These are phyloP conservation scores for Ormyrus thymus DNA, from an alignment of 2,888 invertebrate genomes.

Conservation along the genomic window DNA sequence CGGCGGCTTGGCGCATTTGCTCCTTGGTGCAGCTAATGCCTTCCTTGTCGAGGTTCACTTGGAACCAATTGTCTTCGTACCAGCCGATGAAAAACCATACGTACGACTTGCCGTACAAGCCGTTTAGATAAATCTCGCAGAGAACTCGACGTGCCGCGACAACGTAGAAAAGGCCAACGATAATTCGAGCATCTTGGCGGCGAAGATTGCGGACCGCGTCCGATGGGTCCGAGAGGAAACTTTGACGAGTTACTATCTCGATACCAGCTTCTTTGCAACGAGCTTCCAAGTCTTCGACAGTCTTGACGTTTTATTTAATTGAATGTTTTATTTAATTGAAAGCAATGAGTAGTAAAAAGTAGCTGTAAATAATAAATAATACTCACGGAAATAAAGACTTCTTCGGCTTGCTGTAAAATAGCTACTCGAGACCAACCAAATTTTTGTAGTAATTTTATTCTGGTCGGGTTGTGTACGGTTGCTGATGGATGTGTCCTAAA, in stretches of 20 bases:
- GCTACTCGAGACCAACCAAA: constrained; percentile 98
- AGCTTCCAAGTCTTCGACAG: constrained; percentile 97
- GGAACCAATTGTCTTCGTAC: constrained; percentile 99
- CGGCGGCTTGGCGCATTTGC: constrained; percentile 95
- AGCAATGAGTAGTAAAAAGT: background rate
- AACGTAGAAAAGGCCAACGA: constrained; percentile 98
- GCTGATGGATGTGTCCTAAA: constrained; percentile 99
- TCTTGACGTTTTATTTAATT: constrained; percentile 80
- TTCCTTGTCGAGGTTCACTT: constrained; percentile 89
- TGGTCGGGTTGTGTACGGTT: constrained; percentile 98
- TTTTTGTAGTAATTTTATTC: constrained; percentile 96
- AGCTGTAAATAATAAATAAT: background rate
- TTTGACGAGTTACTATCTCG: constrained; percentile 97
- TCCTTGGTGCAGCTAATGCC: constrained; percentile 94
- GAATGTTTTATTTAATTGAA: no score
- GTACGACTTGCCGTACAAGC: constrained; percentile 94
- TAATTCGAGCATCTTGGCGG: constrained; percentile 97
- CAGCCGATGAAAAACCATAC: constrained; percentile 99
- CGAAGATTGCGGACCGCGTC: constrained; percentile 96
- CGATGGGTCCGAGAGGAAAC: constrained; percentile 96
- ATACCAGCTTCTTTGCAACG: constrained; percentile 94
- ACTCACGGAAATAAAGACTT: constrained; percentile 94
- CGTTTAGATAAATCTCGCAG: constrained; percentile 96
- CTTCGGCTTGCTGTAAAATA: constrained; percentile 98
- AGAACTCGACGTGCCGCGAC: constrained; percentile 96